Conservation (phyloP, 37 sponge, comb jelly and placozoan species). For the Lycopodina hypogea region DNA sequence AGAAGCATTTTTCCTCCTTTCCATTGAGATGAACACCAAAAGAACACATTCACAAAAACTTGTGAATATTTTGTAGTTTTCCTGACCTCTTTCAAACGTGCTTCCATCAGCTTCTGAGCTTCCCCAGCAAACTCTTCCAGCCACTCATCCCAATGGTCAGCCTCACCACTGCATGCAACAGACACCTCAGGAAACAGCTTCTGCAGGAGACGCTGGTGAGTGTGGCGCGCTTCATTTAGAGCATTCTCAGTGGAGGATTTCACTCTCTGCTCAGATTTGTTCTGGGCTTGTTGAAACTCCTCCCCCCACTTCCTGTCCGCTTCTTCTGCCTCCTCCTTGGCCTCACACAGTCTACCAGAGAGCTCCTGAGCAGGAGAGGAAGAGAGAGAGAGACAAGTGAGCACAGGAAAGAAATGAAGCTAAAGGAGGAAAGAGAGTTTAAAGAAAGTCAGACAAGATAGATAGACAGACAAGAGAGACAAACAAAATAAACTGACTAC, state of each 20-base stretch:
- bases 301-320: slow-evolving; percentile 27
- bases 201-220: slow-evolving; percentile 7
- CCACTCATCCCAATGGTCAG: slow-evolving; percentile 10
- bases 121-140: slow-evolving; percentile 31
- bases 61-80: background rate
- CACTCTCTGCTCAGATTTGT: slow-evolving; percentile 13
- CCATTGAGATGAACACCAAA: no score
- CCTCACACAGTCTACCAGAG: slow-evolving; percentile 39
- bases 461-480: no score
- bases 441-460: no score
- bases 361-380: slow-evolving; percentile 13
- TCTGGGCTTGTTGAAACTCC: slow-evolving; percentile 18
- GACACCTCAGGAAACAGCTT: slow-evolving; percentile 32
- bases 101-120: slow-evolving; percentile 8
- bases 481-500: no score
- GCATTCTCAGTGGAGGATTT: slow-evolving; percentile 7
- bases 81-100: slow-evolving; percentile 7
- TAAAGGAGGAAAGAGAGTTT: no score
- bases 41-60: no score
- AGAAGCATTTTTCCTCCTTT: background rate
- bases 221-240: slow-evolving; percentile 8
- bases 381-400: background rate
- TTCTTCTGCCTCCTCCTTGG: slow-evolving; percentile 27
- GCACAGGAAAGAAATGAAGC: no score
- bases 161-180: slow-evolving; percentile 3